Conservation (phyloP, 2,888 invertebrate species). For the Tetrapedia diversipes region DNA sequence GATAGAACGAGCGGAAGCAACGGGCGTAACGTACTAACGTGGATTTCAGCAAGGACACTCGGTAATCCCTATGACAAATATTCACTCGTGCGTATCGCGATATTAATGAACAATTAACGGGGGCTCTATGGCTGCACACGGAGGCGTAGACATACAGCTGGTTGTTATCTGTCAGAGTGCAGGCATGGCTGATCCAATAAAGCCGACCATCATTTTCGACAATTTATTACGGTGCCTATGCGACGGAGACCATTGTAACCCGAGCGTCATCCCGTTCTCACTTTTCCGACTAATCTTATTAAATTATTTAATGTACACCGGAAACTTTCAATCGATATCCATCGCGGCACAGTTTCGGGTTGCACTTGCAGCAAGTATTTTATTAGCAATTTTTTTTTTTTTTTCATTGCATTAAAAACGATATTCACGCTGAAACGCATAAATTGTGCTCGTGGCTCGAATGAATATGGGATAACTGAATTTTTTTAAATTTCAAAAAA, state of each 20-base stretch:
- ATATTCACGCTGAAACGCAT: too few relatives aligned
- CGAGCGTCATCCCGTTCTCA: background rate
- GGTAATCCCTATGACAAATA: slow-evolving; percentile 51
- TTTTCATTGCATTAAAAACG: too few relatives aligned
- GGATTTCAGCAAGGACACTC: slow-evolving; percentile 13
- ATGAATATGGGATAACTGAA: too few relatives aligned
- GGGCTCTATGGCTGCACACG: slow-evolving; percentile 28
- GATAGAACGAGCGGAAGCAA: background rate
- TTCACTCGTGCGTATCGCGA: slow-evolving; percentile 46
- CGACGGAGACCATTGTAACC: slow-evolving; percentile 13
- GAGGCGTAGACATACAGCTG: slow-evolving; percentile 32
- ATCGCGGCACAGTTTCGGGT: background rate
- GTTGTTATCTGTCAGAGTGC: slow-evolving; percentile 67
- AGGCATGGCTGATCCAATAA: slow-evolving; percentile 64
- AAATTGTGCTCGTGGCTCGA: too few relatives aligned
- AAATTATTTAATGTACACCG: background rate
- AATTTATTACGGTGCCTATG: slow-evolving; percentile 50
- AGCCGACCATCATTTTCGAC: slow-evolving; percentile 54
- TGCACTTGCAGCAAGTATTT: too few relatives aligned
- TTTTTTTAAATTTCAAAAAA: too few relatives aligned
- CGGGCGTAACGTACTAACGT: background rate
- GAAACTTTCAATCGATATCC: slow-evolving; percentile 8
- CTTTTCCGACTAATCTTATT: slow-evolving; percentile 10
- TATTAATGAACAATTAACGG: slow-evolving; percentile 68
- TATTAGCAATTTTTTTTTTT: too few relatives aligned